Percentiles rank a stretch among this genome's conserved stretches.
These are phyloP conservation scores for Callimorpha dominula DNA, from an alignment of 2,888 invertebrate genomes.

Conservation along the genomic window DNA sequence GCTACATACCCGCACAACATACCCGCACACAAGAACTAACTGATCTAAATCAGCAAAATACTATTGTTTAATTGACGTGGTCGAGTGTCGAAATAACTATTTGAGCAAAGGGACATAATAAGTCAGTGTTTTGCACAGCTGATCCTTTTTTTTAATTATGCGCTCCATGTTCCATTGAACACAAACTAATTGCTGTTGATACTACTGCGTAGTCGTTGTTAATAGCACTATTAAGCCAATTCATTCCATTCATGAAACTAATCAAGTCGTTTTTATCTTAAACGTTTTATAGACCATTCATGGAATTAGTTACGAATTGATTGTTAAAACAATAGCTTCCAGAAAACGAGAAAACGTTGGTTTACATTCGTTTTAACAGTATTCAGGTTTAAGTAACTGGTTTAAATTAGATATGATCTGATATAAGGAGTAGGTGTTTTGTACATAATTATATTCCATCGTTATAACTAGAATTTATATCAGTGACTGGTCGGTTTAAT, in stretches of 20 bases:
- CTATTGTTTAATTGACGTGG: not conserved
- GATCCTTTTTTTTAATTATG: constrained; percentile 1
- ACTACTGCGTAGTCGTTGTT: constrained; percentile 21
- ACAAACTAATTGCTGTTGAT: constrained; percentile 34
- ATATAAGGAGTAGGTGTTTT: not conserved
- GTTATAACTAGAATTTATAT: not conserved
- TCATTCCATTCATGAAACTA: constrained; percentile 50
- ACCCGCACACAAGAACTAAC: not conserved
- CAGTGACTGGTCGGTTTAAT: not conserved
- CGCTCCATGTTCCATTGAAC: constrained; percentile 3
- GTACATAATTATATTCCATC: not conserved
- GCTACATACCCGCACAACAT: not conserved
- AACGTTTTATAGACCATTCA: constrained; percentile 48
- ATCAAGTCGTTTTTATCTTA: constrained; percentile 39
- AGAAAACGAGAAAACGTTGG: constrained; percentile 40
- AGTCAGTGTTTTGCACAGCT: not conserved
- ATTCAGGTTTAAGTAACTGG: constrained; percentile 3
- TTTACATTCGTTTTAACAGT: constrained; percentile 28
- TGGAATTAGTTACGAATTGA: constrained; percentile 27
- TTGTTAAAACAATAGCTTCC: constrained; percentile 33
- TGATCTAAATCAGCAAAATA: not conserved
- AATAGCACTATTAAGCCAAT: constrained; percentile 33
- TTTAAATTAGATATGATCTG: not conserved
- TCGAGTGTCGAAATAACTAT: not conserved
- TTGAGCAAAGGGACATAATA: not conserved